Base-by-base conservation (phyloP, 1,140 invertebrate species). In the Apis florea region DNA sequence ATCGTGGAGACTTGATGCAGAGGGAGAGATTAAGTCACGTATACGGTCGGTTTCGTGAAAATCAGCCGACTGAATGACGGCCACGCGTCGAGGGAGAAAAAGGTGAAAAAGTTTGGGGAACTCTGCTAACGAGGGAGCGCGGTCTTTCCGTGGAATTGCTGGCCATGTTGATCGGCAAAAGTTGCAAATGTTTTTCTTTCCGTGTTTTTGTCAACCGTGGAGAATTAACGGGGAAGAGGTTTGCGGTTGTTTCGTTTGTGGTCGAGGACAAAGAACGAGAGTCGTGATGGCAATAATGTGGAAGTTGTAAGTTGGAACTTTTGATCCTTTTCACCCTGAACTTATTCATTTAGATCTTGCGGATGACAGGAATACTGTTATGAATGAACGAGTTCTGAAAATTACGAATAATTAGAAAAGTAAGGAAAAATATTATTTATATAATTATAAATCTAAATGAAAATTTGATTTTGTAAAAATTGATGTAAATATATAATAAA, bases 101-200 rank as follows among this genome's bases (percentile, higher is more conserved):
- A 53, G 24, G 49, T 17, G 58, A 15, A 53, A 54, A 70, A 51
- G 11, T 79, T 64, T n/a, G 13, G 17, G 49, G 17, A 79, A 64
- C 69, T 79, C 9, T 40, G 69, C 66, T 79, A 79, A 79, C 76
- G 64, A 79, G 76, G 40, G 56, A 68, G 17, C 26, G 66, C 15
- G n/a, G 68, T 61, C 76, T 71, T 59, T 59, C 26, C 49, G 9
- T 15, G 8, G 21, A 47, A 9, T 58, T 61, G 56, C 54, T 26
- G 19, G 12, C 13, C 77, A 53, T 61, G 54, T 59, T 72, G 68
- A 26, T 26, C 56, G 17, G 15, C 5, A 13, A 49, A 79, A 79
- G 49, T 73, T 64, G 58, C 31, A 19, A 64, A 6, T 51, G 58
- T 70, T 79, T 47, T 73, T 79, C 66, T 64, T 64, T 64, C 68